Conservation (phyloP, 30 jellyfish, hydroid and myxozoan species). For the Aurelia sp. region DNA sequence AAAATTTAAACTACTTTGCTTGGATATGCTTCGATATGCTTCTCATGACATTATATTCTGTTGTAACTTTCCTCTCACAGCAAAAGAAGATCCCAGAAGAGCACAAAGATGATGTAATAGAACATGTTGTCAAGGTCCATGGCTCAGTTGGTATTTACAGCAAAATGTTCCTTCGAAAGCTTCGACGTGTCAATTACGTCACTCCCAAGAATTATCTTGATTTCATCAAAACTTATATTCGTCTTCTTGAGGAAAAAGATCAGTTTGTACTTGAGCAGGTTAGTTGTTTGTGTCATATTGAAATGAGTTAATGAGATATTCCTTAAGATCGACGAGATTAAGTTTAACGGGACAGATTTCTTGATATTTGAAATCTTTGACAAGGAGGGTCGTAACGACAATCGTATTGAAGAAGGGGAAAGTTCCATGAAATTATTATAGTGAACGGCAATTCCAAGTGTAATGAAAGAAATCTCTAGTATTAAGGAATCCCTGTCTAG, state of each 20-base stretch:
- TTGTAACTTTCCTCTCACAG: conserved; percentile 16
- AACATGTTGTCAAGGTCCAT: conserved; percentile 90
- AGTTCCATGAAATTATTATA: too few species aligned
- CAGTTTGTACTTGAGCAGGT: conserved; percentile 95
- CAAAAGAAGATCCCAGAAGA: conserved; percentile 87
- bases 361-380: too few species aligned
- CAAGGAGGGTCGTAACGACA: too few species aligned
- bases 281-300: neutral
- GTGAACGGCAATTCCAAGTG: too few species aligned
- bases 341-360: too few species aligned
- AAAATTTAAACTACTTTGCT: too few species aligned
- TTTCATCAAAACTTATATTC: conserved; percentile 87
- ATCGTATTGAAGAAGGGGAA: too few species aligned
- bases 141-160: conserved; percentile 96
- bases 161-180: conserved; percentile 77
- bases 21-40: neutral
- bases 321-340: too few species aligned
- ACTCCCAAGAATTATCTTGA: conserved; percentile 97
- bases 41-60: neutral
- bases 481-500: too few species aligned
- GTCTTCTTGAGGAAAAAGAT: conserved; percentile 90
- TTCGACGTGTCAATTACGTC: conserved; percentile 91
- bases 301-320: neutral
- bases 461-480: too few species aligned
- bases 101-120: conserved; percentile 75